phyloP scores from a whole-genome alignment of 2,797 vertebrate genomes.

The Gallinago nigripennis region DNA sequence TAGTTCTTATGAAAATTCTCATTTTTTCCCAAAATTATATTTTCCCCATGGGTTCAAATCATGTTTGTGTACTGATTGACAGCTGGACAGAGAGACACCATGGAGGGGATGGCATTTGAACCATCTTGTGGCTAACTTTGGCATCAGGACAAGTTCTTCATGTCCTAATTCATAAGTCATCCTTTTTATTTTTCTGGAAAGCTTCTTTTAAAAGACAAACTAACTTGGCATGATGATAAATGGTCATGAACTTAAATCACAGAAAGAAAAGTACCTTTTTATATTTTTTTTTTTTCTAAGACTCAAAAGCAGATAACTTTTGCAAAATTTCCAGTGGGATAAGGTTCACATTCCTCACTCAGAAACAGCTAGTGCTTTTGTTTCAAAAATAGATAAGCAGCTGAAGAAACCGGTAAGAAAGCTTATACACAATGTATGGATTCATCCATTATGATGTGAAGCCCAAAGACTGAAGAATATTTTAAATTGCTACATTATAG shows the following conservation, averaged over 20 bases:
- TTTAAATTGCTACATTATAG: not conserved
- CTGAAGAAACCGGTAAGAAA: not conserved
- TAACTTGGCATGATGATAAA: conserved; percentile 2
- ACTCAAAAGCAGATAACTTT: not conserved
- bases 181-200: not conserved
- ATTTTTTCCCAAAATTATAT: not conserved
- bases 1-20: not conserved
- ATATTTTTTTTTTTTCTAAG: not conserved
- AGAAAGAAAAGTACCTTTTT: conserved; percentile 49
- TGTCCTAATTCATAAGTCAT: conserved; percentile 14
- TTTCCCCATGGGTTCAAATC: not conserved
- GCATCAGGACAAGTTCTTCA: not conserved
- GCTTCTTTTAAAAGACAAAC: not conserved
- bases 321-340: conserved; percentile 12
- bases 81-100: not conserved
- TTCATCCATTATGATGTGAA: not conserved
- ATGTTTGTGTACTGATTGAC: not conserved
- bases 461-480: not conserved
- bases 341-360: not conserved
- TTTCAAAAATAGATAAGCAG: not conserved
- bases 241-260: not conserved
- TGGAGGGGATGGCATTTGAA: not conserved
- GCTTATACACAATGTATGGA: not conserved
- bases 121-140: not conserved
- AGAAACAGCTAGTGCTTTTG: not conserved